Percentiles rank a stretch among this genome's conserved stretches.
phyloP scores from a whole-genome alignment of 2,113 vertebrate genomes.

The Ploceus nigricollis region DNA sequence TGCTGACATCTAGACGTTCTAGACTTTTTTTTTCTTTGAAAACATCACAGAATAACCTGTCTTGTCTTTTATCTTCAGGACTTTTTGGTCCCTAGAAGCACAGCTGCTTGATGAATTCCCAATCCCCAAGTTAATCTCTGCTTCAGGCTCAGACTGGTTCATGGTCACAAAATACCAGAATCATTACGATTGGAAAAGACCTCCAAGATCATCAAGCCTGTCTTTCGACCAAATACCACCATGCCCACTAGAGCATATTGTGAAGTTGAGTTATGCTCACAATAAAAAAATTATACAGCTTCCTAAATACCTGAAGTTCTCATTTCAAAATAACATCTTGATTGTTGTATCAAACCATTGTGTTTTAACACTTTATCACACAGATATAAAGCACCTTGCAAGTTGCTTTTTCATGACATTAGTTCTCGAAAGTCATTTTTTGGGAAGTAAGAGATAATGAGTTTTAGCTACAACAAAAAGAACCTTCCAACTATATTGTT shows the following conservation, averaged over 20 bases:
- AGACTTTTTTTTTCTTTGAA: background rate
- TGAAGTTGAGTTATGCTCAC: background rate
- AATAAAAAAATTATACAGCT: background rate
- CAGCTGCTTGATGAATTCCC: background rate
- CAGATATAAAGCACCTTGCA: background rate
- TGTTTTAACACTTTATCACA: background rate
- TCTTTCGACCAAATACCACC: rapidly evolving
- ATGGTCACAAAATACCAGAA: background rate
- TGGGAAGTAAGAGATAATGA: background rate
- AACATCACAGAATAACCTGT: background rate
- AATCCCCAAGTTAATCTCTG: background rate
- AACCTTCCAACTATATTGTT: background rate
- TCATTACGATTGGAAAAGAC: background rate
- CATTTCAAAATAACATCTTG: background rate
- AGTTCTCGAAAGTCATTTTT: background rate
- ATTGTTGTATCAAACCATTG: background rate
- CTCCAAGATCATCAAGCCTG: background rate
- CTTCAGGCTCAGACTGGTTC: background rate
- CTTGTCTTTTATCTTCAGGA: background rate
- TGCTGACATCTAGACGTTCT: background rate
- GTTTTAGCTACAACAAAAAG: background rate
- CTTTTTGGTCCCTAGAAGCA: background rate
- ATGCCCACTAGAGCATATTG: background rate
- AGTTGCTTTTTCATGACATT: background rate
- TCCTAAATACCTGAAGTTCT: background rate